These are phyloP conservation scores for Octodonta nipae DNA, from an alignment of 2,888 invertebrate species.

Conservation along the genomic window DNA sequence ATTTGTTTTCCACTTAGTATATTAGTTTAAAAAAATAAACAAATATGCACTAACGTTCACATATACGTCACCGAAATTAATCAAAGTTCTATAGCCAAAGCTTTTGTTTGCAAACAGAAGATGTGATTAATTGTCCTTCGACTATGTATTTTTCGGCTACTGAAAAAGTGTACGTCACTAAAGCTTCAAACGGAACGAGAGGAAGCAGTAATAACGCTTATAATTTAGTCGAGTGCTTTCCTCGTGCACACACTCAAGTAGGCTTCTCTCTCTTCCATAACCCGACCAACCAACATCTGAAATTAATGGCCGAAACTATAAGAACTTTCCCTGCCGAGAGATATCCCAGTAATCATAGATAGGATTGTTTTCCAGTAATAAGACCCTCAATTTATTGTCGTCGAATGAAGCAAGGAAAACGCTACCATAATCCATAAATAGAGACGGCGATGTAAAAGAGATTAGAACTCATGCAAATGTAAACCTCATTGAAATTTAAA, in stretches of 20 bases:
- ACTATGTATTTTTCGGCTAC: no score
- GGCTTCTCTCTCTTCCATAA: neutral
- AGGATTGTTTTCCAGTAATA: conserved; percentile 1
- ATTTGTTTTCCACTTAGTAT: no score
- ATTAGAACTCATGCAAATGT: conserved; percentile 1
- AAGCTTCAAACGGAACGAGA: no score
- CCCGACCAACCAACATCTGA: conserved; percentile 1
- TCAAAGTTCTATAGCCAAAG: no score
- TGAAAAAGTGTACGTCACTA: no score
- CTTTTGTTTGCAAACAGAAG: no score
- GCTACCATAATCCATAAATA: conserved; percentile 1
- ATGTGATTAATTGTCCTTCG: no score
- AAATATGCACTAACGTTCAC: no score
- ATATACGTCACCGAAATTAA: no score
- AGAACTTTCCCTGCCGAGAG: neutral
- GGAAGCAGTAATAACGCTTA: conserved; percentile 1
- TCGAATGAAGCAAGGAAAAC: neutral
- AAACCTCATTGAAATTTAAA: conserved; percentile 2
- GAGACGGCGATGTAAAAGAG: conserved; percentile 1
- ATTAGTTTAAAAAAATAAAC: no score
- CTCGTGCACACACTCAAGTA: neutral
- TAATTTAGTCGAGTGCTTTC: neutral
- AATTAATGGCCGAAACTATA: conserved; percentile 1
- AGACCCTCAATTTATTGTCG: conserved; percentile 1
- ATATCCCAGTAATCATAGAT: conserved; percentile 2